Base-by-base conservation (phyloP, 2,888 invertebrate species). In the Pachycephus smyrnensis region DNA sequence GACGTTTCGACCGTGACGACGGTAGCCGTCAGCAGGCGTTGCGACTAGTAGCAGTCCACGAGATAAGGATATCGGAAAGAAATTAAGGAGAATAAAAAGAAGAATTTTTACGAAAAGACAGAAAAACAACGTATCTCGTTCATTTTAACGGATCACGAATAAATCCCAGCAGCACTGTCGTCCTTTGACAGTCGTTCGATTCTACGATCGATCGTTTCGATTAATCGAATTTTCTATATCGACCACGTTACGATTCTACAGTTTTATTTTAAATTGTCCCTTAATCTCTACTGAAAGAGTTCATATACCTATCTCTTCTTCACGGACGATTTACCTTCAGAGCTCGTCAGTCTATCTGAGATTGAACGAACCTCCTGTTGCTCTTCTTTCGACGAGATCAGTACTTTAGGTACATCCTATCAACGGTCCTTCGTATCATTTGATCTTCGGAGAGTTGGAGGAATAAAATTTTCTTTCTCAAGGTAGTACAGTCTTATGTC, bases 41-140 rank as follows among this genome's bases (percentile, higher is more conserved):
- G 23, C 55, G 1, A 9, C 23, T 9, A 23, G 0, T 0, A 23
- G 23, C 1, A 23, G 55, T 23, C 23, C 6, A 2, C 23, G 55
- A 55, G 55, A 55, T 23, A 6, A 23, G 23, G 55, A 23, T 23
- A 55, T 55, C 9, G 55, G 6, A 55, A 6, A 9, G 2, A 0
- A 9, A 55, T 55, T 23, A 9, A 55, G 55, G 9, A 55, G 9
- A 55, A 23, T 55, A 9, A 9, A 55, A 23, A 23, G 23, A 55
- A n/a, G n/a, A n/a, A 40, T 0, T 40, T 15, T 0, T 9, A 55
- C 9, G 0, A 1, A 6, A 15, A 40, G 6, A 40, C 4, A 4
- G 6, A 40, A 23, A 6, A 15, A 15, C 15, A 23, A 40, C 36
- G 36, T 15, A 12, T 23, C 35, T 9, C 4, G 35, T 35, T 35